Conservation (phyloP, 2,888 invertebrate species). For the Athalia cordata region DNA sequence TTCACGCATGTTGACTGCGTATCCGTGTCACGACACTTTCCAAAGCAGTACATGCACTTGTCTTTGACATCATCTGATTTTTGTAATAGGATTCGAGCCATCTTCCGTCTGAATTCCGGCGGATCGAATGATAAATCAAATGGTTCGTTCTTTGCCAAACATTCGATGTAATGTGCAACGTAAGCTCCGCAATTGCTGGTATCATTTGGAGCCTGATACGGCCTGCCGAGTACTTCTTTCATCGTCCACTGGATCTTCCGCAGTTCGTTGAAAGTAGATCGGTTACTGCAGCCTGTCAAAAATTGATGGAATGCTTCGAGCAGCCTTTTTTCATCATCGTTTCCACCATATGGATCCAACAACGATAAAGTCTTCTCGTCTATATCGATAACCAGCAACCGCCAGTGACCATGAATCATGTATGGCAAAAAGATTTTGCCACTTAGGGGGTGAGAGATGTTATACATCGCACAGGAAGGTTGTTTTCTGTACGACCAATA, state of each 20-base stretch:
- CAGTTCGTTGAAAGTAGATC: neutral
- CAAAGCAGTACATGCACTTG: neutral
- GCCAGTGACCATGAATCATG: neutral
- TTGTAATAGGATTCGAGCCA: neutral
- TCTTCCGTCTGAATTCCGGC: neutral
- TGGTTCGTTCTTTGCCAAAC: neutral
- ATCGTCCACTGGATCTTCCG: neutral
- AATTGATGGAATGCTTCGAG: neutral
- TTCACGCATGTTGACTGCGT: neutral
- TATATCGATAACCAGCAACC: constrained; percentile 1
- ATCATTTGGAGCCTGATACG: neutral
- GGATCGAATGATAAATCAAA: neutral
- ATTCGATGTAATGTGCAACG: neutral
- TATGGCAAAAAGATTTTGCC: constrained; percentile 3
- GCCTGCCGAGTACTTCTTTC: neutral
- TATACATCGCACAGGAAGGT: neutral
- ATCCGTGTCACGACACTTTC: neutral
- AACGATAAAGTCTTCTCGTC: neutral
- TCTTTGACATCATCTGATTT: neutral
- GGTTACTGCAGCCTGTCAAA: neutral
- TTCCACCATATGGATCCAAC: constrained; percentile 1
- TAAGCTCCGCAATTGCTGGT: neutral
- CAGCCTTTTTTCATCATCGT: neutral
- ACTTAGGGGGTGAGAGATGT: neutral
- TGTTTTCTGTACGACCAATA: neutral